phyloP scores from a whole-genome alignment of 2,888 invertebrate genomes.

The Lasioglossum malachurum region DNA sequence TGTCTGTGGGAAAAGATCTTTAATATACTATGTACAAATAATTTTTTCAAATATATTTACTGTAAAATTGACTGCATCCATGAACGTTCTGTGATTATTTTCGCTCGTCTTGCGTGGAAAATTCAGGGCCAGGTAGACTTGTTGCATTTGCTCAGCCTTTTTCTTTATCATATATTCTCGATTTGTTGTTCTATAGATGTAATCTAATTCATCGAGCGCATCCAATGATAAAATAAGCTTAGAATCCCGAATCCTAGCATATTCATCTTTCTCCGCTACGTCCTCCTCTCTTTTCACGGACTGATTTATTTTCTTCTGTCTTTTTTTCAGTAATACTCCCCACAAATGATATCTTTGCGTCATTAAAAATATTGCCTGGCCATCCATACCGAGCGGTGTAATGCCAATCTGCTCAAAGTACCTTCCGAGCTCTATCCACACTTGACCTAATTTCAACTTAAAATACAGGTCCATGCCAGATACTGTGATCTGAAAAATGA shows the following conservation, averaged over 20 bases:
- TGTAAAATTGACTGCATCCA: slow-evolving; percentile 69
- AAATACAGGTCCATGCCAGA: slow-evolving; percentile 84
- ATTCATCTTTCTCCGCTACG: slow-evolving; percentile 80
- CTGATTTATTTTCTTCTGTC: slow-evolving; percentile 79
- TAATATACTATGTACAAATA: not conserved
- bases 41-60: slow-evolving; percentile 52
- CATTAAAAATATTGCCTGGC: slow-evolving; percentile 80
- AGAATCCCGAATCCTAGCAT: slow-evolving; percentile 80
- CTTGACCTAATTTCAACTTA: slow-evolving; percentile 84
- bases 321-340: slow-evolving; percentile 79
- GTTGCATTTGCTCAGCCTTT: slow-evolving; percentile 71
- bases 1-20: slow-evolving; percentile 38
- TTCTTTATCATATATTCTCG: slow-evolving; percentile 79
- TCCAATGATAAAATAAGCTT: slow-evolving; percentile 81
- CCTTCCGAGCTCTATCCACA: slow-evolving; percentile 84
- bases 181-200: slow-evolving; percentile 83
- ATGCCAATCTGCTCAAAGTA: slow-evolving; percentile 82
- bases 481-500: slow-evolving; percentile 82
- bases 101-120: slow-evolving; percentile 61
- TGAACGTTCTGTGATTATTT: slow-evolving; percentile 71
- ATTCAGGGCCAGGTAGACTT: slow-evolving; percentile 62
- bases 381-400: slow-evolving; percentile 82
- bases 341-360: slow-evolving; percentile 81
- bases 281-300: slow-evolving; percentile 77
- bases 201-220: slow-evolving; percentile 82